phyloP scores from a whole-genome alignment of 2,113 vertebrate species.

The Lepus europaeus region DNA sequence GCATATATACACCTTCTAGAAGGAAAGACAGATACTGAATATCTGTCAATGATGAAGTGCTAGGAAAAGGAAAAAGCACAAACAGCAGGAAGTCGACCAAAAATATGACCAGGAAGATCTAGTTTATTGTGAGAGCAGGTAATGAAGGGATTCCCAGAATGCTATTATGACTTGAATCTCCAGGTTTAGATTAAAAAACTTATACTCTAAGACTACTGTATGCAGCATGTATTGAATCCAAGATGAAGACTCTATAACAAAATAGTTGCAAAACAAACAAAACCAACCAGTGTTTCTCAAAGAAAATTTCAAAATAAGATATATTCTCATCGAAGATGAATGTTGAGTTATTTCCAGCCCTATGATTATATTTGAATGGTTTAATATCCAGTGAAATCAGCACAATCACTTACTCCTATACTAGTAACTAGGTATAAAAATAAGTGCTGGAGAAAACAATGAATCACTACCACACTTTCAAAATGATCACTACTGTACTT shows the following conservation, averaged over 20 bases:
- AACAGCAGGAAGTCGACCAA: background rate
- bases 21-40: background rate
- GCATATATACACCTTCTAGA: background rate
- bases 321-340: background rate
- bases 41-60: rapidly evolving
- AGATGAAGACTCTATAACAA: background rate
- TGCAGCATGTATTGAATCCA: background rate
- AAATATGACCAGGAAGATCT: background rate
- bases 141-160: background rate
- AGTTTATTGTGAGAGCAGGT: background rate
- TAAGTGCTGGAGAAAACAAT: background rate
- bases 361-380: background rate
- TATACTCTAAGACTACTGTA: background rate
- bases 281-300: background rate
- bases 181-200: background rate
- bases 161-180: background rate
- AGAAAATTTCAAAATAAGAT: background rate
- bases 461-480: background rate
- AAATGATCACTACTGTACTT: no score
- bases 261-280: background rate
- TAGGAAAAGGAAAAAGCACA: no score
- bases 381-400: background rate
- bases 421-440: background rate
- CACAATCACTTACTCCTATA: background rate
- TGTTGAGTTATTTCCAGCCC: background rate